phyloP scores from a whole-genome alignment of 1,140 invertebrate genomes.

The Yoshiicerus persimilis region DNA sequence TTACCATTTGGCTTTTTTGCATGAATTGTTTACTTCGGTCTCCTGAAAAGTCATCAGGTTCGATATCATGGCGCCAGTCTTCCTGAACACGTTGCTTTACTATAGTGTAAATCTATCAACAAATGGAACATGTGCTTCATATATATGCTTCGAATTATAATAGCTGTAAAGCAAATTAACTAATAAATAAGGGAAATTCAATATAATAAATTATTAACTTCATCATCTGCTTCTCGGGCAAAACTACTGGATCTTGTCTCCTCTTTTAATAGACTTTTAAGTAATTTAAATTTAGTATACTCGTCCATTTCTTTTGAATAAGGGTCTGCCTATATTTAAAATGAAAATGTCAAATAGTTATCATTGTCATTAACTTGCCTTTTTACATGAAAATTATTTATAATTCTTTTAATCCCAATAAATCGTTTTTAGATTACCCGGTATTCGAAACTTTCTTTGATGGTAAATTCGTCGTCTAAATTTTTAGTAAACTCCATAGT shows the following conservation, averaged over 20 bases:
- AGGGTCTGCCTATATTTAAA: slow-evolving; percentile 26
- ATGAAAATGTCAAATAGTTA: not conserved
- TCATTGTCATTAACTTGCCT: not conserved
- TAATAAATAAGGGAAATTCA: too few relatives aligned
- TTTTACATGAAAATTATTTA: too few relatives aligned
- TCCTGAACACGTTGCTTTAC: slow-evolving; percentile 42
- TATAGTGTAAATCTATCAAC: slow-evolving; percentile 33
- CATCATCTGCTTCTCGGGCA: slow-evolving; percentile 34
- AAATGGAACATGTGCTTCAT: too few relatives aligned
- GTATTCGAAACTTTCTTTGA: slow-evolving; percentile 33
- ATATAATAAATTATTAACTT: not conserved
- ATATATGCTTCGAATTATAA: not conserved
- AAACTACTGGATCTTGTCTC: slow-evolving; percentile 1
- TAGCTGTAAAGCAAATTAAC: too few relatives aligned
- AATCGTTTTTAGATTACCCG: not conserved
- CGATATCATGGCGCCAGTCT: slow-evolving; percentile 45
- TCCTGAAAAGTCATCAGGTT: slow-evolving; percentile 23
- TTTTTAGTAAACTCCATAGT: slow-evolving; percentile 35
- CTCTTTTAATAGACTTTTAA: slow-evolving; percentile 24
- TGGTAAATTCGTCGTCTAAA: not conserved
- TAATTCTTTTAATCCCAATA: not conserved
- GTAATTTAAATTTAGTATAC: slow-evolving; percentile 30
- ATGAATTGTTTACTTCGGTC: not conserved
- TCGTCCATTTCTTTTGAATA: slow-evolving; percentile 7
- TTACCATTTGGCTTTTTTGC: not conserved